A percentile compares a stretch with the other conserved stretches of the same genome.
phyloP scores from a whole-genome alignment of 2,113 vertebrate species.

The Cottus gobio region DNA sequence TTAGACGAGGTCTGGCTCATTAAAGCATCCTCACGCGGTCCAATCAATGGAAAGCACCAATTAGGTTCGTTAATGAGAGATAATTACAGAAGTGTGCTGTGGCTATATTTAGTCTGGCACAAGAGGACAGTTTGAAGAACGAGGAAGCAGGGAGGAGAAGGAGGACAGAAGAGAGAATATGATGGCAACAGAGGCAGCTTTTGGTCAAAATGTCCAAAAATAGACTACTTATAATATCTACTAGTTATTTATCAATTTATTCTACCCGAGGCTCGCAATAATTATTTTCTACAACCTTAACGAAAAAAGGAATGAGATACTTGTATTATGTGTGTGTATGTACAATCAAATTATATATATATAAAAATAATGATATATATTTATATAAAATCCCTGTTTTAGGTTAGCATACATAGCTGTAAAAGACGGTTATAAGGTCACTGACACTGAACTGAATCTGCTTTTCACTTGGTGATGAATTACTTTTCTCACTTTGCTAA shows the following conservation, averaged over 20 bases:
- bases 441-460: neutral
- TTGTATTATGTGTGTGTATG: neutral
- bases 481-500: conserved; percentile 24
- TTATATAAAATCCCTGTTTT: neutral
- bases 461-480: neutral
- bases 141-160: conserved; percentile 37
- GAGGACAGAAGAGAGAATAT: conserved; percentile 53
- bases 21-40: conserved; percentile 63
- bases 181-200: conserved; percentile 59
- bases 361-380: neutral
- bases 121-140: conserved; percentile 70
- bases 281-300: neutral
- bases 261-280: neutral
- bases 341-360: neutral
- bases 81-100: conserved; percentile 80
- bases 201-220: conserved; percentile 53
- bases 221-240: conserved; percentile 16
- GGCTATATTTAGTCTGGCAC: conserved; percentile 78
- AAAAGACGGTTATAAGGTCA: neutral
- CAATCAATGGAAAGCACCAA: conserved; percentile 79
- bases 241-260: conserved; percentile 7
- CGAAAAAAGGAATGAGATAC: neutral
- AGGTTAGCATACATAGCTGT: neutral
- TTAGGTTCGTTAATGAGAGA: conserved; percentile 79
- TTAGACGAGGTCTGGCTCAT: conserved; percentile 66